Base-by-base conservation (phyloP, 1,140 invertebrate genomes). In the Drosophila novamexicana region DNA sequence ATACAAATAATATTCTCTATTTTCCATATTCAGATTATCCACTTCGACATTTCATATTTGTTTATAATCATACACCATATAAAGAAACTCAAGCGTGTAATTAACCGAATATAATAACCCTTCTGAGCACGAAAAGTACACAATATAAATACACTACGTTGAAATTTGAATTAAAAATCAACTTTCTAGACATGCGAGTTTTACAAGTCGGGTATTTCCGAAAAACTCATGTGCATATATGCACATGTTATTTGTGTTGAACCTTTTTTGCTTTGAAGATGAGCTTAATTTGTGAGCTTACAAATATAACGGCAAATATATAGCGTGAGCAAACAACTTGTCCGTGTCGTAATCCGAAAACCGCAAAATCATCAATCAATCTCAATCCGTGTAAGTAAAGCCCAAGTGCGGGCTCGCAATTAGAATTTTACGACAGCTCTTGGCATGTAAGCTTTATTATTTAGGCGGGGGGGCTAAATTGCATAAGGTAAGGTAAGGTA, bases 231-330 rank as follows among this genome's bases (percentile, higher is more conserved):
- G 4, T 29, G 3, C 0, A 29, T 29, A 29, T 29, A 5, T 29
- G 22, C 22, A 29, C 22, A 29, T 29, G 22, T 29, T 5, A 29
- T 29, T 29, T 29, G 22, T 29, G 22, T 29, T 5, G 22, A 4
- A 29, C 22, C 4, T 29, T 29, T 22, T 29, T 0, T 4, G 22
- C 22, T 29, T 29, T 45, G 42, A 45, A 8, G 42, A 16, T 45
- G 47, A 22, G 12, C 47, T n/a, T n/a, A 10, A 50, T 50, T 50
- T 50, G 29, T 50, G 29, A 34, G 29, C 29, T 50, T n/a, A 50
- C 29, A 50, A 50, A 50, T 45, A 45, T 45, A 45, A 45, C 42
- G 7, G 12, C 14, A 45, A 2, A 1, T 22, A 22, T 22, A 22
- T 16, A 7, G 42, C 14, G 42, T 45, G 42, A 29, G 22, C 22